These are phyloP conservation scores for Muraenolepis orangiensis DNA, from an alignment of 2,797 vertebrate genomes.

Conservation along the genomic window DNA sequence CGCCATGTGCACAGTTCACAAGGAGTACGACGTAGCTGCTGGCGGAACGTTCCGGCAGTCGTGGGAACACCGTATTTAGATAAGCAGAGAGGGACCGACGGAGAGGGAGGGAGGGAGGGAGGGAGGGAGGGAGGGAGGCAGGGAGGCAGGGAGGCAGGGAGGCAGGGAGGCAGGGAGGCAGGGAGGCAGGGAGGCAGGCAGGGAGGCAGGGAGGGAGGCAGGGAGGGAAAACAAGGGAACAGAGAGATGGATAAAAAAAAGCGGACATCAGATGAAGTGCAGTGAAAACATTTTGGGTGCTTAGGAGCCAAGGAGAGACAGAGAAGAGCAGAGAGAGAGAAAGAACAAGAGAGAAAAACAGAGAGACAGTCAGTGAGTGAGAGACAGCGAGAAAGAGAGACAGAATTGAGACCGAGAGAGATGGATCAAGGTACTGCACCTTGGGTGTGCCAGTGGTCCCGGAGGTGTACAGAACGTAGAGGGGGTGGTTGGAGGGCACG, in stretches of 20 bases:
- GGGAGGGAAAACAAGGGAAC: no score
- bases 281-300: no score
- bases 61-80: no score
- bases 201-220: no score
- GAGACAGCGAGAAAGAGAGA: not conserved
- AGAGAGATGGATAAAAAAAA: no score
- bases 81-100: not conserved
- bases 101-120: not conserved
- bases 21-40: no score
- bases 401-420: not conserved
- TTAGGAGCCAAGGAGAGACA: no score
- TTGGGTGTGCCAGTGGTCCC: slow-evolving; percentile 94
- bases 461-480: slow-evolving; percentile 95
- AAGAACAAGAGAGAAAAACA: no score
- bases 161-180: not conserved
- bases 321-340: no score
- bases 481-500: slow-evolving; percentile 84
- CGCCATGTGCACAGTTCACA: no score
- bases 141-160: not conserved
- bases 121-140: not conserved
- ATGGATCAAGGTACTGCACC: slow-evolving; percentile 62
- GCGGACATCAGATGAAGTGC: no score
- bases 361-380: not conserved
- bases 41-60: no score
- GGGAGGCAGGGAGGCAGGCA: not conserved